Base-by-base conservation (phyloP, 2,113 vertebrate species). In the Cephalopterus ornatus region DNA sequence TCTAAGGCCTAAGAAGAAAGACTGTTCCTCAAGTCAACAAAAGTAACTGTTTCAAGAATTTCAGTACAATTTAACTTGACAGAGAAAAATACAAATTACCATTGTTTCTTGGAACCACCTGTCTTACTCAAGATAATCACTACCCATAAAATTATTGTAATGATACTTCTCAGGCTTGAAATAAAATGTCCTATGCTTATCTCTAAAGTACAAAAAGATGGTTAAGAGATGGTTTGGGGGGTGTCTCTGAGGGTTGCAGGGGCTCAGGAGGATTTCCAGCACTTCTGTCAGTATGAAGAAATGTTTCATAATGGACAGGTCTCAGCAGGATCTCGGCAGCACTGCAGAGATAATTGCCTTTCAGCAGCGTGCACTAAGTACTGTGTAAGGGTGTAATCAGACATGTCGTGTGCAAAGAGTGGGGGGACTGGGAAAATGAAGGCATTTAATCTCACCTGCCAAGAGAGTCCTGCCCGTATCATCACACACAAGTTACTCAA, bases 321-420 rank as follows among this genome's bases (percentile, higher is more conserved):
- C 92, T 93, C 89, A 93, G 92, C 63, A 86, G 90, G 85, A 39
- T 58, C 63, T 46, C 44, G 50, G 81, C 55, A 90, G 72, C 63
- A 70, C 89, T 88, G 67, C 89, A 77, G 89, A 73, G 74, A 76
- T 76, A 96, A 95, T 22, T 93, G 85, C 75, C 93, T 94, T 94
- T 77, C 94, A 88, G 85, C 74, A 88, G 77, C 22, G 52, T 81
- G 68, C 73, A 84, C 68, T 52, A 71, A 52, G 61, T 61, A 8
- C 65, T 74, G 56, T 67, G 46, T 66, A 86, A 77, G 85, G 78
- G n/a, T 88, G 53, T 80, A 85, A 91, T 77, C 78, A 76, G 41
- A 93, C 37, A 15, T 41, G 92, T 47, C 52, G 50, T 21, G 50
- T 83, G 81, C 90, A 56, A 76, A 44, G 71, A 94, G 75, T 66